Conservation (phyloP, 2,797 vertebrate genomes). For the Sebastes oblongus region DNA sequence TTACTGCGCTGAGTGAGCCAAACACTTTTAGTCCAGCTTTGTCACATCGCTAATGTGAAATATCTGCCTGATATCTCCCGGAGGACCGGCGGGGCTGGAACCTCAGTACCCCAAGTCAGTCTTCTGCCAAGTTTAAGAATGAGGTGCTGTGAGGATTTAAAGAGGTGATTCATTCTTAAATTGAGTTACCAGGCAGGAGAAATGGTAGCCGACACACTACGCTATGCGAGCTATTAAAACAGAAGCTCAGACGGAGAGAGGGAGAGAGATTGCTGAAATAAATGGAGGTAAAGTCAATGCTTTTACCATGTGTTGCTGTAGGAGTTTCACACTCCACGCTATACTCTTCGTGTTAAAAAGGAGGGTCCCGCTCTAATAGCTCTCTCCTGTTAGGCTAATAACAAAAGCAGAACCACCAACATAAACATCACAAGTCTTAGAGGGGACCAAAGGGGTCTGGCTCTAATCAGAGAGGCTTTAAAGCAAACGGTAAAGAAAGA, state of each 20-base stretch:
- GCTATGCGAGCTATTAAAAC: constrained; percentile 78
- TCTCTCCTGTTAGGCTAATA: constrained; percentile 64
- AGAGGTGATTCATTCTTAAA: constrained; percentile 63
- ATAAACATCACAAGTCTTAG: constrained; percentile 65
- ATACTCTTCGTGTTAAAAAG: constrained; percentile 55
- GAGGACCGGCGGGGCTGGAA: constrained; percentile 24
- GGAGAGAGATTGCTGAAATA: constrained; percentile 57
- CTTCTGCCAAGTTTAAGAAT: constrained; percentile 60
- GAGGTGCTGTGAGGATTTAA: constrained; percentile 63
- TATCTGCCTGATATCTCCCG: constrained; percentile 23
- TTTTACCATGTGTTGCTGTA: constrained; percentile 77
- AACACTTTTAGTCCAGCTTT: constrained; percentile 30
- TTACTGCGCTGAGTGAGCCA: constrained; percentile 9
- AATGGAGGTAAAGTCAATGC: constrained; percentile 62
- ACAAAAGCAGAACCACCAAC: constrained; percentile 68
- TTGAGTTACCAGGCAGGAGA: constrained; percentile 69
- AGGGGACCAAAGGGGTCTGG: constrained; percentile 24
- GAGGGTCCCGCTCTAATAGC: constrained; percentile 56
- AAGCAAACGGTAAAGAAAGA: constrained; percentile 2
- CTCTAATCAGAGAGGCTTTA: constrained; percentile 26
- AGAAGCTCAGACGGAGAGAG: constrained; percentile 71
- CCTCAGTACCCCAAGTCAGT: constrained; percentile 31
- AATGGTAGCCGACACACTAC: constrained; percentile 61
- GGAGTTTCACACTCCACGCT: constrained; percentile 53
- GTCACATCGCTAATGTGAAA: constrained; percentile 39